A percentile compares a stretch with the other conserved stretches of the same genome.
These are phyloP conservation scores for Crotalus tigris DNA, from an alignment of 2,113 vertebrate species.

Conservation along the genomic window DNA sequence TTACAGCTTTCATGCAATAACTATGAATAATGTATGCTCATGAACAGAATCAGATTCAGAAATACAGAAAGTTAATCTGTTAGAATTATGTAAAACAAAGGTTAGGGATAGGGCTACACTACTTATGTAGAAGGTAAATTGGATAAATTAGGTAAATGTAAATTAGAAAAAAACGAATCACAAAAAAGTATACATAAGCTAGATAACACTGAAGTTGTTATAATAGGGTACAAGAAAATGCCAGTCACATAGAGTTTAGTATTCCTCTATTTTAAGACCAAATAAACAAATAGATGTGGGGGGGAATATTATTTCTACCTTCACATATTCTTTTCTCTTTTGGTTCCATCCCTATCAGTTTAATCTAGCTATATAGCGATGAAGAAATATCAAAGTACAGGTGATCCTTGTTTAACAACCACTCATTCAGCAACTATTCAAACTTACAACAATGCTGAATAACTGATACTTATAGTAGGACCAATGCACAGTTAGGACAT, in stretches of 20 bases:
- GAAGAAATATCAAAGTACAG: background rate
- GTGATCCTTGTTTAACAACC: background rate
- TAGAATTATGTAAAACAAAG: background rate
- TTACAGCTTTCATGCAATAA: conserved; percentile 13
- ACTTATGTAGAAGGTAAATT: background rate
- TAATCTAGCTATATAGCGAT: background rate
- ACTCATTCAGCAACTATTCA: background rate
- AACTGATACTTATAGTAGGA: background rate
- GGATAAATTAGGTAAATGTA: background rate
- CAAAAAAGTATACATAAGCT: conserved; percentile 18
- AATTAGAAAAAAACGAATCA: conserved; percentile 27
- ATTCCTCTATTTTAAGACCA: conserved; percentile 2
- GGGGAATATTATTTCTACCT: background rate
- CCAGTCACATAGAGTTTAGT: background rate
- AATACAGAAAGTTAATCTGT: conserved; percentile 5
- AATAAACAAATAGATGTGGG: background rate
- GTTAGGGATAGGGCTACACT: background rate
- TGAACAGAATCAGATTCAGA: conserved; percentile 1
- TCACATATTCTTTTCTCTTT: background rate
- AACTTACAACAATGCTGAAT: background rate
- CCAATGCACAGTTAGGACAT: background rate
- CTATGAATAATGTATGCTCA: conserved; percentile 23
- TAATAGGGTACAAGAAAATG: background rate
- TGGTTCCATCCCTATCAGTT: background rate
- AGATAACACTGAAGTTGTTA: background rate